Conservation (phyloP, 1,140 invertebrate species). For the Lanistes nyassanus region DNA sequence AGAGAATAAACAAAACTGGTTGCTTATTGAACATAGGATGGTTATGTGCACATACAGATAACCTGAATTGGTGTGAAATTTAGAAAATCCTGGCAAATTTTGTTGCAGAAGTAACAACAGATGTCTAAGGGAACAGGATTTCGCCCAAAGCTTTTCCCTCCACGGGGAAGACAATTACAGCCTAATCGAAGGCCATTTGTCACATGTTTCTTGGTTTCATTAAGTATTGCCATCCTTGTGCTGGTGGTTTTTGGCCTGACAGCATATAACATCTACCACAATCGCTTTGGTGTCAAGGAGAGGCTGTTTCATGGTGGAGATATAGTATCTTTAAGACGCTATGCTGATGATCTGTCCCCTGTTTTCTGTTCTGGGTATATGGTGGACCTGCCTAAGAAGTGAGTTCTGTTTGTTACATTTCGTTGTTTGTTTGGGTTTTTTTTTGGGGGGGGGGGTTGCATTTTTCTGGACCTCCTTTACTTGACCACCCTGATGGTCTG, state of each 20-base stretch:
- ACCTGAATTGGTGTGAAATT: no score
- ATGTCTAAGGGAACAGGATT: conserved; percentile 16
- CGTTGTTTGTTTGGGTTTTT: no score
- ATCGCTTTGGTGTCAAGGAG: conserved; percentile 1
- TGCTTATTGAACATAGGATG: no score
- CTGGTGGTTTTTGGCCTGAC: conserved; percentile 16
- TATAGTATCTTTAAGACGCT: no score
- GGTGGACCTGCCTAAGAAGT: neutral
- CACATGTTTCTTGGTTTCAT: conserved; percentile 11
- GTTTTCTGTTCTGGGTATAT: conserved; percentile 2
- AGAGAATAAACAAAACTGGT: no score
- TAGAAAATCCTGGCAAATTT: no score
- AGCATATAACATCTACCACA: conserved; percentile 18
- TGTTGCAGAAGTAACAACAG: neutral
- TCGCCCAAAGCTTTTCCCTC: conserved; percentile 2
- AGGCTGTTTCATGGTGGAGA: no score
- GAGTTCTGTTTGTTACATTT: neutral
- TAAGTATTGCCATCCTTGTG: conserved; percentile 10
- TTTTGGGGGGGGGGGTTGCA: no score
- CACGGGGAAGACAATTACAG: neutral
- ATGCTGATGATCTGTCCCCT: neutral
- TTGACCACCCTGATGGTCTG: no score
- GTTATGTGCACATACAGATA: no score
- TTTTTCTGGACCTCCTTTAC: no score
- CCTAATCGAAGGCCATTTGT: neutral